Base-by-base conservation (phyloP, 2,113 vertebrate species). In the Notothenia rossii region DNA sequence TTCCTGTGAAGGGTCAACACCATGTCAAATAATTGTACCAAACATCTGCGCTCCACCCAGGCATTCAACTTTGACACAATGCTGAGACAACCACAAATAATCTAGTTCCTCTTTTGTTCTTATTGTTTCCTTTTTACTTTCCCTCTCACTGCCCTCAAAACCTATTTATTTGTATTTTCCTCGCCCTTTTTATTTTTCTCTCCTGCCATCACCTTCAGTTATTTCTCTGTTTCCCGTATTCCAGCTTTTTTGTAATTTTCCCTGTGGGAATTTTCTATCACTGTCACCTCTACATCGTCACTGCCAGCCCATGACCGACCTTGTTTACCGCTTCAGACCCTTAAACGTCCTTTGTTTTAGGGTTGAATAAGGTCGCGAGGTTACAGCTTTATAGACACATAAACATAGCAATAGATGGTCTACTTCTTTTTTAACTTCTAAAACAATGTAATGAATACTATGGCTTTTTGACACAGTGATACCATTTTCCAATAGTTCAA, bases 41-140 rank as follows among this genome's bases (percentile, higher is more conserved):
- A 86, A 84, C 82, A 43, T 63, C 40, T 59, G 70, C 45, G 10
- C 87, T 92, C 80, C 91, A 86, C 90, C 90, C 90, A 68, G 50
- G 66, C 87, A 91, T 93, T 93, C 87, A 93, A 86, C 64, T 71
- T 72, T 46, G 14, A 84, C 82, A 92, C 90, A 89, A 92, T 91
- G 79, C 71, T 62, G 71, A 89, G 69, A 84, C 59, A 77, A 79
- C 72, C 59, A 65, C 81, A 88, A 88, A 87, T 86, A 86, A 86
- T 56, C 59, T 40, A 60, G 82, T 80, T 84, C 74, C 84, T 88
- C 20, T 45, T 86, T 75, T 49, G 84, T 72, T 65, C 49, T 55
- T 49, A 69, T 22, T 20, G 45, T 66, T 76, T 75, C 80, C 79
- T 79, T 68, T 85, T 88, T 85, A 79, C 49, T 69, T 81, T 83